Base-by-base conservation (phyloP, 1,140 invertebrate genomes). In the Caenorhabditis inopinata region DNA sequence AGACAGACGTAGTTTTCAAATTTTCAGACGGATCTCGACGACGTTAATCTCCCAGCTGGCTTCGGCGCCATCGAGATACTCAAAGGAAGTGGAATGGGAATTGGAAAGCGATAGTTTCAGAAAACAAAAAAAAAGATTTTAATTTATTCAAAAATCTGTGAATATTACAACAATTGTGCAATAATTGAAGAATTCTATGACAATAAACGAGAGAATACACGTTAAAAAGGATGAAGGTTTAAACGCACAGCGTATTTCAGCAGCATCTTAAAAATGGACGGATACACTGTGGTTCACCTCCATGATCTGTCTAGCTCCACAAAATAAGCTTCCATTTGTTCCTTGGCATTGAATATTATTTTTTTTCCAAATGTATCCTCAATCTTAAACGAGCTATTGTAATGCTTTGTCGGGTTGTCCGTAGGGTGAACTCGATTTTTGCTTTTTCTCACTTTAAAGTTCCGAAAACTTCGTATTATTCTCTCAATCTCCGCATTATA, bases 51-150 rank as follows among this genome's bases (percentile, higher is more conserved):
- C 7, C 84, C 84, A 7, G 81, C 46, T 0, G 78, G 79, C 1
- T 38, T 85, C 11, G 84, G 84, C 46, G 85, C 76, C 9, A 46
- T 85, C 14, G 84, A 85, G 42, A 21, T 82, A 12, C 29, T 75
- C 16, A 48, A 80, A 48, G 84, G 84, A 79, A 58, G 76, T 42
- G 84, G 84, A 53, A 81, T 85, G 76, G 84, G 84, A 47, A 84
- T 85, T 58, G 84, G 84, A 53, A 84, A 84, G 49, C 46, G 48
- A 27, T 75, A 49, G 29, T 53, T 25, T 53, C 21, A 1, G 12
- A 21, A n/a, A 14, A 48, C 9, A 4, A n/a, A 18, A 48, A 48
- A 18, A 48, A 48, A 18, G 0, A n/a, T 3, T 48, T 18, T 18
- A 18, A 48, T 1, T 48, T 7, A n/a, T n/a, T n/a, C n/a, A n/a